Evolutionary conservation across 2,888 invertebrate genomes (phyloP), one percentile per base, ranked within the genome.

Genomic region (Mactromeris polynyma): DNA sequence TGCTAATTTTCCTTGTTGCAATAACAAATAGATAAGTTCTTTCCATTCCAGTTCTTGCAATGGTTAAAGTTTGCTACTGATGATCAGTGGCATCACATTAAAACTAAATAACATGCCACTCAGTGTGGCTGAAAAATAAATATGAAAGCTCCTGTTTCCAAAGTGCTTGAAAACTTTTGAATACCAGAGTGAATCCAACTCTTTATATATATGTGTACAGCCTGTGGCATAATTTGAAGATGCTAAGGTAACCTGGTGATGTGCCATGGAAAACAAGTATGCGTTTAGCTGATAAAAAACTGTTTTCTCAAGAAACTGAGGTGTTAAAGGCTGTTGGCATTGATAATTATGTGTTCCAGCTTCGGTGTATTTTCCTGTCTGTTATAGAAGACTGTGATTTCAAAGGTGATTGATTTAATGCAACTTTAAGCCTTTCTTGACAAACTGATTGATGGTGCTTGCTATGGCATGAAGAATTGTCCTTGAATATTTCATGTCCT

Each of bases 281-380:
- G 73, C 26, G 14, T 17, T 73, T 31, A 33, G 26, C 73, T 33
- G 73, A 73, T 73, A 73, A 33, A 58, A 73, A 36, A 36, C 36
- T 73, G 36, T 73, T 73, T 73, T 33, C 36, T 73, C 73, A 17
- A 73, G 73, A 73, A 36, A 73, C n/a, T 73, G 73, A 73, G 73
- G 73, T 73, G 73, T 36, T 73, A 73, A 1, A 73, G 73, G 36
- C 31, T 73, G 73, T 73, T 73, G 33, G 73, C 36, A 73, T 73
- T 33, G 73, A 33, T 73, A 36, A 36, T 36, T 36, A 73, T 73
- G 26, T 64, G 26, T n/a, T n/a, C 26, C 58, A 26, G 26, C 7
- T 26, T 64, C 58, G 26, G 73, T 33, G 26, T 26, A 26, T 14
- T 33, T n/a, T 33, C 14, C 33, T 73, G 36, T 19, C 33, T 73